These are phyloP conservation scores for Cataglyphis albicans DNA, from an alignment of 2,888 invertebrate genomes.

Conservation along the genomic window DNA sequence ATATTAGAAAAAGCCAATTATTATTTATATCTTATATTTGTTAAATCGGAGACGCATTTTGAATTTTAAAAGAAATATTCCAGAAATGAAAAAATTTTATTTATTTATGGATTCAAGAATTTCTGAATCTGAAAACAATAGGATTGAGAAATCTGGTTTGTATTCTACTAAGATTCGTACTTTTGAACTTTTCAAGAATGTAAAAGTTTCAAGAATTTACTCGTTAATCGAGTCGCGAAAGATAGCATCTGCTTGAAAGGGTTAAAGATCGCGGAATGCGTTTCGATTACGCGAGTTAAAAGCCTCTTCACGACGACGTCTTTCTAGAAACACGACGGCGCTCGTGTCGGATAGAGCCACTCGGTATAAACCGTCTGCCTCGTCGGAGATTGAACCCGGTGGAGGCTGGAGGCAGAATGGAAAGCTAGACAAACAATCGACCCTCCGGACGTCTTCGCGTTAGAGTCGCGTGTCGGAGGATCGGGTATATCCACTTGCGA, in stretches of 20 bases:
- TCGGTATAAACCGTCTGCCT: conserved; percentile 31
- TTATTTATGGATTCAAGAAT: background rate
- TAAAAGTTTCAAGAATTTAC: background rate
- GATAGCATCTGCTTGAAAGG: background rate
- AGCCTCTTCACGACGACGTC: background rate
- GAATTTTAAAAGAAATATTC: background rate
- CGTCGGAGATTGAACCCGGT: conserved; percentile 26
- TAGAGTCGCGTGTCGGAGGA: conserved; percentile 54
- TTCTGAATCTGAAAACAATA: background rate
- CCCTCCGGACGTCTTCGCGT: conserved; percentile 33
- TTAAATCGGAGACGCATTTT: background rate
- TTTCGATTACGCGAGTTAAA: conserved; percentile 21
- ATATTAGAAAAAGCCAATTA: background rate
- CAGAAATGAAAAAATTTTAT: background rate
- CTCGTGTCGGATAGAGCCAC: conserved; percentile 37
- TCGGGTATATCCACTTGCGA: conserved; percentile 69
- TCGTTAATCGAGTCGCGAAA: background rate
- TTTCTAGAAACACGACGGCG: conserved; percentile 18
- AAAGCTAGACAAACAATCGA: conserved; percentile 71
- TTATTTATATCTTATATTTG: conserved; percentile 5
- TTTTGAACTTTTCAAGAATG: background rate
- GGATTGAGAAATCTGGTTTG: background rate
- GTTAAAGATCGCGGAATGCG: background rate
- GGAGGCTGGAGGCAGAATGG: conserved; percentile 42
- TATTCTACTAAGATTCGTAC: background rate